Evolutionary conservation across 2,888 invertebrate genomes (phyloP).

Genomic region (Stegophylla sp.): DNA sequence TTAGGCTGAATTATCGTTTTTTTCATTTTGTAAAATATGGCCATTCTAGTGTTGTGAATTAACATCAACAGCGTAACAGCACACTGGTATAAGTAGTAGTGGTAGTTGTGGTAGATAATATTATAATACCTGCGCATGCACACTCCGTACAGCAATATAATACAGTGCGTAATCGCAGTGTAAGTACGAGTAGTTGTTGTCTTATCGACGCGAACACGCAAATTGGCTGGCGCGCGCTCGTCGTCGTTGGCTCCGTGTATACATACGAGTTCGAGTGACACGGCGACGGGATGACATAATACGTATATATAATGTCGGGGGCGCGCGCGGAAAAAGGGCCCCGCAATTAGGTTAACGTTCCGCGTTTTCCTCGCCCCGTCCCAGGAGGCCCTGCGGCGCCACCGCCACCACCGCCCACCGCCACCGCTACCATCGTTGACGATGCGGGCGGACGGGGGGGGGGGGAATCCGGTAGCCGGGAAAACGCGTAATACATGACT

Average conservation of each 20-base stretch:
- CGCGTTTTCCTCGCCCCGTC: conserved; percentile 6
- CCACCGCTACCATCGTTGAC: too few species aligned
- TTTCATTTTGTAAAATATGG: too few species aligned
- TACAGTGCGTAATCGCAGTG: background rate
- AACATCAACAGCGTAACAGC: too few species aligned
- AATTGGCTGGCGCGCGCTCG: conserved; percentile 27
- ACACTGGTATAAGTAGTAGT: too few species aligned
- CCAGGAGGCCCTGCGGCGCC: conserved; percentile 18
- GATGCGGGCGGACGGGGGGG: too few species aligned
- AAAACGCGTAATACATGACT: conserved; percentile 49
- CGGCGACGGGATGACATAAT: conserved; percentile 18
- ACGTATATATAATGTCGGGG: background rate
- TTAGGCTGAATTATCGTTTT: too few species aligned
- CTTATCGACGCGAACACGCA: conserved; percentile 20
- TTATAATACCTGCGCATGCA: too few species aligned
- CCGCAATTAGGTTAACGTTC: conserved; percentile 58
- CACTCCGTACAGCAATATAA: too few species aligned
- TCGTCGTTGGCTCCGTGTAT: too few species aligned
- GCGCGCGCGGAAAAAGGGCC: conserved; percentile 37
- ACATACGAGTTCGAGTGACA: conserved; percentile 15
- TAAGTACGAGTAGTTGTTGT: background rate
- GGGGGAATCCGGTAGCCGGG: conserved; percentile 51
- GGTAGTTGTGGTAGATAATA: background rate
- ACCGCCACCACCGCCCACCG: too few species aligned
- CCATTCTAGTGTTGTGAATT: too few species aligned